phyloP scores from a whole-genome alignment of 2,113 vertebrate genomes.

The Circaetus cinerascens region DNA sequence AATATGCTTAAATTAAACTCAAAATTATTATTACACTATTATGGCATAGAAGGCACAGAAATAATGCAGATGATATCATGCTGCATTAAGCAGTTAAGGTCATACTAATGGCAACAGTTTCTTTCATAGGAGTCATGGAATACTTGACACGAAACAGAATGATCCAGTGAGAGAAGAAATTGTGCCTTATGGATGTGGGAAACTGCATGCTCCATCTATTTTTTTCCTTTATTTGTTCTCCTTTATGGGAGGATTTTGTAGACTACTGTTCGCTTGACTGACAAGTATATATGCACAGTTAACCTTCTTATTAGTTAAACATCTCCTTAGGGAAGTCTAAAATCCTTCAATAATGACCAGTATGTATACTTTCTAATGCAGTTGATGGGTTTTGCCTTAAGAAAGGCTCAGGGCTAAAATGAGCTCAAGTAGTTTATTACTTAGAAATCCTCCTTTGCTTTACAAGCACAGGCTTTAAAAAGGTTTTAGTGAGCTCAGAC shows the following conservation, averaged over 20 bases:
- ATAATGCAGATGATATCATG: background rate
- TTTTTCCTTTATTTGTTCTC: background rate
- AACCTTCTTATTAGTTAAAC: conserved; percentile 15
- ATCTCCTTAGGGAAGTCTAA: background rate
- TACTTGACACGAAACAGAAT: background rate
- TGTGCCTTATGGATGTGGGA: background rate
- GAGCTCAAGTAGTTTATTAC: background rate
- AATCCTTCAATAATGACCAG: background rate
- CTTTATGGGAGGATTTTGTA: background rate
- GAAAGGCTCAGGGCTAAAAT: conserved; percentile 18
- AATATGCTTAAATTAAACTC: background rate
- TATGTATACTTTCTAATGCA: background rate
- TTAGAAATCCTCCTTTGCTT: background rate
- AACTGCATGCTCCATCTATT: background rate
- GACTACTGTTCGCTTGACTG: background rate
- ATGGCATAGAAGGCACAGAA: background rate
- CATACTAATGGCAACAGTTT: background rate
- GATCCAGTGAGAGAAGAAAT: background rate
- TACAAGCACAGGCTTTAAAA: background rate
- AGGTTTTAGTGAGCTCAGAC: background rate
- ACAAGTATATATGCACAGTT: background rate
- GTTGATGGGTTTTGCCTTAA: conserved; percentile 17
- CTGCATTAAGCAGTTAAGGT: background rate
- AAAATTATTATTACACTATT: background rate
- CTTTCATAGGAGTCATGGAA: background rate